Conservation (phyloP, 2,888 invertebrate species). For the Mactromeris polynyma region DNA sequence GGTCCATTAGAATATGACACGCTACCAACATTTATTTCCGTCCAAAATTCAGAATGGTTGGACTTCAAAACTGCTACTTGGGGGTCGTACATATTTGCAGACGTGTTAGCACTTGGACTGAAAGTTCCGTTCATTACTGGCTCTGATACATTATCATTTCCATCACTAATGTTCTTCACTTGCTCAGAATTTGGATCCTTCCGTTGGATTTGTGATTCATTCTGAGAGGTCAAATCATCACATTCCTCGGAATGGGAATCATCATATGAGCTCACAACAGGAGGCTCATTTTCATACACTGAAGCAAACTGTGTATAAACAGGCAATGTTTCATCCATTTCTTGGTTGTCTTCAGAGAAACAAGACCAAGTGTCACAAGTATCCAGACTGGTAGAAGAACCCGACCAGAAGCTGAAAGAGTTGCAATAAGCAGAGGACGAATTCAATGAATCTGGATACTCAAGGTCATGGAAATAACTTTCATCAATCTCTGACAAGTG, state of each 20-base stretch:
- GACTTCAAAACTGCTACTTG: conserved; percentile 22
- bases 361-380: not conserved
- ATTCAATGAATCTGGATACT: conserved; percentile 38
- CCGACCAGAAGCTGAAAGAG: conserved; percentile 24
- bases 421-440: conserved; percentile 31
- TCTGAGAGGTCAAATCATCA: not conserved
- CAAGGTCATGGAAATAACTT: not conserved
- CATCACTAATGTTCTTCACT: not conserved
- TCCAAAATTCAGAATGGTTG: conserved; percentile 36
- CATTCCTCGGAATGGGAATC: not conserved
- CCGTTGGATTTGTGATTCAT: no score
- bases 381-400: not conserved
- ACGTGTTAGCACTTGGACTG: not conserved
- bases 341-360: not conserved
- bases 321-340: conserved; percentile 26
- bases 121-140: not conserved
- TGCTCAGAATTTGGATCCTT: not conserved
- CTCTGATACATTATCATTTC: not conserved
- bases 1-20: conserved; percentile 41
- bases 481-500: conserved; percentile 8
- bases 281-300: not conserved
- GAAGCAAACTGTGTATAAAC: conserved; percentile 16
- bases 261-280: not conserved
- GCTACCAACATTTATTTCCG: conserved; percentile 37
- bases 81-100: not conserved